These are phyloP conservation scores for Alitta virens DNA, from an alignment of 2,888 invertebrate genomes.

Conservation along the genomic window DNA sequence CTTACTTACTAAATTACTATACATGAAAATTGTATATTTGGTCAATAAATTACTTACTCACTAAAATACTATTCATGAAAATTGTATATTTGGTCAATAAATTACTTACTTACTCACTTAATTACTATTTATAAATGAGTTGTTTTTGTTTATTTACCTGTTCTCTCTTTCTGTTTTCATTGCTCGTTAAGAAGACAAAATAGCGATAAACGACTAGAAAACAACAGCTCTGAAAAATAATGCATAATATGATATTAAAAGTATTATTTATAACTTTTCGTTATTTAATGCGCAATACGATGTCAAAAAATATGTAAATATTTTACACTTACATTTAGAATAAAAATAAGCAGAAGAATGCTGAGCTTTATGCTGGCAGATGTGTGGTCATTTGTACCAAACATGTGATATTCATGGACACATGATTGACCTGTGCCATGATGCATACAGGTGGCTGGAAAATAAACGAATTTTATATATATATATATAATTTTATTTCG, in stretches of 20 bases:
- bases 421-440: constrained; percentile 13
- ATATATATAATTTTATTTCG: too few relatives aligned
- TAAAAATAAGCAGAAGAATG: constrained; percentile 21
- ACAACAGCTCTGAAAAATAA: constrained; percentile 11
- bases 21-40: too few relatives aligned
- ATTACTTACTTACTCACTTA: too few relatives aligned
- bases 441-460: constrained; percentile 14
- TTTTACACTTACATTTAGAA: constrained; percentile 23
- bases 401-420: constrained; percentile 21
- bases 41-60: too few relatives aligned
- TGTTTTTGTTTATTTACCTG: constrained; percentile 16
- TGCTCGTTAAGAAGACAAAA: constrained; percentile 14
- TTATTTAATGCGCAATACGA: too few relatives aligned
- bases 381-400: constrained; percentile 22
- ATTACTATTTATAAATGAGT: too few relatives aligned
- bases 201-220: constrained; percentile 17
- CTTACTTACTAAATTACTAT: too few relatives aligned
- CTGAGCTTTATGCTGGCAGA: constrained; percentile 20
- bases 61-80: too few relatives aligned
- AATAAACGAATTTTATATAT: neutral
- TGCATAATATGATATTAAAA: too few relatives aligned
- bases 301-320: neutral
- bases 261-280: neutral
- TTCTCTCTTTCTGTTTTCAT: constrained; percentile 7
- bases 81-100: too few relatives aligned